A percentile compares a stretch with the other conserved stretches of the same genome.
Evolutionary conservation across 2,113 vertebrate genomes (phyloP).

Genomic region (Poeciliopsis retropinna): DNA sequence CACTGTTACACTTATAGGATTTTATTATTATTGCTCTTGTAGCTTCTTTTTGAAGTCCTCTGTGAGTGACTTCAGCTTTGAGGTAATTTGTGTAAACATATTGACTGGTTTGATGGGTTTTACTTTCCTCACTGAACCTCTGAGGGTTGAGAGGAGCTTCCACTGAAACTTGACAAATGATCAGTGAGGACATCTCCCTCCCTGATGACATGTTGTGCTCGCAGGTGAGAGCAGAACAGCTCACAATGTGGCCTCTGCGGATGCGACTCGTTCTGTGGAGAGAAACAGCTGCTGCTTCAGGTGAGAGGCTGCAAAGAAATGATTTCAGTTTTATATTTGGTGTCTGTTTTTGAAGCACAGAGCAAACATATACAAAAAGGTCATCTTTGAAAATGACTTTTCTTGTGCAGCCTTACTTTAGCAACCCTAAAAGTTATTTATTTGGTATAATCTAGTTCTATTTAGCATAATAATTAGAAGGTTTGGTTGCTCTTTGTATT

Average conservation of each 20-base stretch:
- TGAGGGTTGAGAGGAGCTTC: slow-evolving; percentile 42
- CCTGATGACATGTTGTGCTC: slow-evolving; percentile 30
- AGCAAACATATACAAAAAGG: neutral
- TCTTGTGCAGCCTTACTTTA: neutral
- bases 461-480: neutral
- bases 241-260: slow-evolving; percentile 5
- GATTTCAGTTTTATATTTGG: neutral
- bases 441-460: neutral
- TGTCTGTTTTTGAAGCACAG: neutral
- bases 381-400: neutral
- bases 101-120: slow-evolving; percentile 41
- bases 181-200: slow-evolving; percentile 4
- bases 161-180: slow-evolving; percentile 28
- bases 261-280: slow-evolving; percentile 19
- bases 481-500: neutral
- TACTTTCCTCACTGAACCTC: slow-evolving; percentile 35
- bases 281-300: slow-evolving; percentile 29
- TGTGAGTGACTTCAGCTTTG: slow-evolving; percentile 6
- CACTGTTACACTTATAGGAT: slow-evolving; percentile 24
- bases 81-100: slow-evolving; percentile 40
- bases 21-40: slow-evolving; percentile 27
- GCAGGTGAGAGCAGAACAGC: slow-evolving; percentile 15
- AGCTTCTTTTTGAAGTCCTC: slow-evolving; percentile 9
- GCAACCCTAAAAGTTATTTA: neutral
- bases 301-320: slow-evolving; percentile 46